Percentiles rank a stretch among this genome's conserved stretches.
Conservation (phyloP, 2,888 invertebrate species). For the Agelastica alni region DNA sequence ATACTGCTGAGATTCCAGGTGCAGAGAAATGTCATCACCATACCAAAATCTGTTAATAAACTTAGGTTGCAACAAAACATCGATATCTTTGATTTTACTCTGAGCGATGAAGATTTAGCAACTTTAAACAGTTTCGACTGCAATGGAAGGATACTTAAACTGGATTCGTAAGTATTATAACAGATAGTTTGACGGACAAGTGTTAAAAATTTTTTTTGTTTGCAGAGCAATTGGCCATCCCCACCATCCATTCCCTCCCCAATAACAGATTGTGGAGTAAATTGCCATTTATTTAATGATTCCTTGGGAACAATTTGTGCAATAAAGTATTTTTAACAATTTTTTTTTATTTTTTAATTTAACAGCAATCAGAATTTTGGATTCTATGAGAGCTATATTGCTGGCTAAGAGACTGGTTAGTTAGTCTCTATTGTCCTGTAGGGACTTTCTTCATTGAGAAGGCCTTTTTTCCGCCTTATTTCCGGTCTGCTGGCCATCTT, state of each 20-base stretch:
- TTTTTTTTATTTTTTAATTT: neutral
- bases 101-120: constrained; percentile 68
- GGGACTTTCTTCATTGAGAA: too few species aligned
- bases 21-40: constrained; percentile 73
- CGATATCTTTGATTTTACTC: constrained; percentile 73
- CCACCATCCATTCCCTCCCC: constrained; percentile 62
- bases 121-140: constrained; percentile 72
- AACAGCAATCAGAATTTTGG: too few species aligned
- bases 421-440: too few species aligned
- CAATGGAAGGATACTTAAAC: constrained; percentile 62
- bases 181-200: too few species aligned
- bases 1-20: constrained; percentile 67
- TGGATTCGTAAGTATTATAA: constrained; percentile 63
- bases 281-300: neutral
- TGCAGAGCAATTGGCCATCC: constrained; percentile 64
- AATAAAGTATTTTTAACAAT: constrained; percentile 30
- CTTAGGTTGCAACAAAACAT: constrained; percentile 70
- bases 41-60: constrained; percentile 81
- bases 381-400: too few species aligned
- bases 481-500: too few species aligned
- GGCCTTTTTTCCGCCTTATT: too few species aligned
- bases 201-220: constrained; percentile 26
- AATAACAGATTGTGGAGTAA: too few species aligned
- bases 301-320: neutral
- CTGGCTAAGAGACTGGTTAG: too few species aligned